Conservation (phyloP, 2,888 invertebrate genomes). For the Carterocephalus palaemon region DNA sequence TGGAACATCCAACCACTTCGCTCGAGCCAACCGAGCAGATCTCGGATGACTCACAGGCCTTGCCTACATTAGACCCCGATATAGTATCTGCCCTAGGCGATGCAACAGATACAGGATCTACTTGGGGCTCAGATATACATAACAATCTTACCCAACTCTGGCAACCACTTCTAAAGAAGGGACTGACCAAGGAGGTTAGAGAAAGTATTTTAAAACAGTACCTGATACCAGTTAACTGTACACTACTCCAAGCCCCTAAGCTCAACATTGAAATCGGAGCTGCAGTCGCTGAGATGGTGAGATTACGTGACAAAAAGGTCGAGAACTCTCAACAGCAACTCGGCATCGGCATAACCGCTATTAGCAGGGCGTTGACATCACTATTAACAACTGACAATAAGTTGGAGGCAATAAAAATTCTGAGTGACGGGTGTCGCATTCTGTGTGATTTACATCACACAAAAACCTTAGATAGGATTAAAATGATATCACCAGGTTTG, state of each 20-base stretch:
- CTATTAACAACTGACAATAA: too few relatives aligned
- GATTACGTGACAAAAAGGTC: not conserved
- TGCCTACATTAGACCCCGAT: too few relatives aligned
- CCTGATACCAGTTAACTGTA: not conserved
- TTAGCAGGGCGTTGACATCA: too few relatives aligned
- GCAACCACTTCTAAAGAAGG: not conserved
- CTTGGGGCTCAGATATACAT: not conserved
- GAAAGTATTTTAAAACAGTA: not conserved
- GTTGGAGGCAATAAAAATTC: too few relatives aligned
- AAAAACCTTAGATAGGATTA: slow-evolving; percentile 17
- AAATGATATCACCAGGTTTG: slow-evolving; percentile 12
- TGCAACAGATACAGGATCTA: not conserved
- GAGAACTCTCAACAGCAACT: not conserved
- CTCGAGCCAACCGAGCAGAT: too few relatives aligned
- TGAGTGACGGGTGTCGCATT: slow-evolving; percentile 27
- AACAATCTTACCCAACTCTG: not conserved
- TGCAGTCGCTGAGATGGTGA: not conserved
- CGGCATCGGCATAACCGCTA: not conserved
- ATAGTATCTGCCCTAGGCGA: not conserved
- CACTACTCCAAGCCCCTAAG: not conserved
- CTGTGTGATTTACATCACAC: slow-evolving; percentile 22
- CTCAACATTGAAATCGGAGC: not conserved
- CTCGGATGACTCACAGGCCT: too few relatives aligned
- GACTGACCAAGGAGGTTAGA: not conserved
- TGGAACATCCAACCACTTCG: too few relatives aligned